phyloP scores from a whole-genome alignment of 2,113 vertebrate species.

The Agelaius phoeniceus region DNA sequence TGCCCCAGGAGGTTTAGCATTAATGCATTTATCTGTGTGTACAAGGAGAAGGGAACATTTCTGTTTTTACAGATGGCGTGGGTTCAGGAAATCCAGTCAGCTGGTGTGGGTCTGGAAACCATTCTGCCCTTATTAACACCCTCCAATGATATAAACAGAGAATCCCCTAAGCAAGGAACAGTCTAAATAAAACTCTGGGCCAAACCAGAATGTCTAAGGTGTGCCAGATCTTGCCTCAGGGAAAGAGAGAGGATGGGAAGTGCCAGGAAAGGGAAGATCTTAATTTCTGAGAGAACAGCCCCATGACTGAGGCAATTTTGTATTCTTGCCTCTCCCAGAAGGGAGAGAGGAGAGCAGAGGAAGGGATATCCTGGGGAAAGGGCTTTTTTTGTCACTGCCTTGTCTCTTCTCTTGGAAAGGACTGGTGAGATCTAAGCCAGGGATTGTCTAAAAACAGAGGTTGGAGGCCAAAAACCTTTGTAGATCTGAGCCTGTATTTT shows the following conservation, averaged over 20 bases:
- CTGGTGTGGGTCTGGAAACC: slow-evolving; percentile 67
- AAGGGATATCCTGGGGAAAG: slow-evolving; percentile 7
- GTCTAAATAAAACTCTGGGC: slow-evolving; percentile 66
- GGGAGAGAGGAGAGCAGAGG: not conserved
- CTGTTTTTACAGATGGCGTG: slow-evolving; percentile 65
- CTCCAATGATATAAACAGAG: slow-evolving; percentile 65
- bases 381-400: slow-evolving; percentile 1
- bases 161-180: slow-evolving; percentile 65
- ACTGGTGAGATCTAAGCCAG: not conserved
- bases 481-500: not conserved
- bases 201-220: slow-evolving; percentile 64
- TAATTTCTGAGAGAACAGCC: slow-evolving; percentile 26
- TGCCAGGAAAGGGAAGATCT: slow-evolving; percentile 49
- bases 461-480: slow-evolving; percentile 6
- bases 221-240: slow-evolving; percentile 59
- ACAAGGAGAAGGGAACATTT: slow-evolving; percentile 55
- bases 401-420: not conserved
- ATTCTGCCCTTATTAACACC: slow-evolving; percentile 70
- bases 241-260: not conserved
- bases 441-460: not conserved
- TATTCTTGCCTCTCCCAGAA: not conserved
- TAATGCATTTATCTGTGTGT: slow-evolving; percentile 49
- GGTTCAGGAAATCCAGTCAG: slow-evolving; percentile 66
- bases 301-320: not conserved
- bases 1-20: not conserved